Base-by-base conservation (phyloP, 2,113 vertebrate genomes). In the Semnornis frantzii region DNA sequence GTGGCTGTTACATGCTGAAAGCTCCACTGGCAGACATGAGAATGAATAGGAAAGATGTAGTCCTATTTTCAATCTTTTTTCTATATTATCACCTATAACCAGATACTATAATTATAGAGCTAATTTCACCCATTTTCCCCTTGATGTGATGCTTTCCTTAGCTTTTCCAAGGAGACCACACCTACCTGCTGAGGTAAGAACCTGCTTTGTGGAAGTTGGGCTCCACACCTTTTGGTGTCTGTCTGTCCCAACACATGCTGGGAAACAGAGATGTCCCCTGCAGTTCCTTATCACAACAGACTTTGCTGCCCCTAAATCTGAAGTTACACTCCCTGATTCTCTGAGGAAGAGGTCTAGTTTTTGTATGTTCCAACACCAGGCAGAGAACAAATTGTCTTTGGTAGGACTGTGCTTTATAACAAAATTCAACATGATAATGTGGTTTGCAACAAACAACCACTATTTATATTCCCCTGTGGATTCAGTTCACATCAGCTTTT, bases 191-290 rank as follows among this genome's bases (percentile, higher is more conserved):
- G 52, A 46, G 44, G 23, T 57, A 46, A 21, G 7, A 42, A 7
- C 0, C 0, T 83, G 58, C 11, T 37, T 21, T 20, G 5, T 42
- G 37, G 65, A 77, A 71, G 42, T 10, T 2, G 2, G 33, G 10
- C 9, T 81, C 17, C 7, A 1, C 0, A 1, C 8, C 15, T 57
- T 65, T 20, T 54, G 10, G 6, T n/a, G 8, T 59, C 58, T 24
- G 2, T 68, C 34, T 59, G 28, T 78, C 34, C 34, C n/a, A 80
- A 54, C 7, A 16, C 4, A 2, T 2, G 5, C 34, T 60, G 50
- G 25, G 72, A 90, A 77, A 57, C n/a, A 83, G 23, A 73, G 24
- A 57, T 10, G 9, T 6, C 14, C 25, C n/a, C 39, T 54, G 14
- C 25, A 25, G 21, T 42, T 78, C 52, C 52, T 77, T 48, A 19